A percentile compares a stretch with the other conserved stretches of the same genome.
phyloP scores from a whole-genome alignment of 2,113 vertebrate species.

The Callocephalon fimbriatum region DNA sequence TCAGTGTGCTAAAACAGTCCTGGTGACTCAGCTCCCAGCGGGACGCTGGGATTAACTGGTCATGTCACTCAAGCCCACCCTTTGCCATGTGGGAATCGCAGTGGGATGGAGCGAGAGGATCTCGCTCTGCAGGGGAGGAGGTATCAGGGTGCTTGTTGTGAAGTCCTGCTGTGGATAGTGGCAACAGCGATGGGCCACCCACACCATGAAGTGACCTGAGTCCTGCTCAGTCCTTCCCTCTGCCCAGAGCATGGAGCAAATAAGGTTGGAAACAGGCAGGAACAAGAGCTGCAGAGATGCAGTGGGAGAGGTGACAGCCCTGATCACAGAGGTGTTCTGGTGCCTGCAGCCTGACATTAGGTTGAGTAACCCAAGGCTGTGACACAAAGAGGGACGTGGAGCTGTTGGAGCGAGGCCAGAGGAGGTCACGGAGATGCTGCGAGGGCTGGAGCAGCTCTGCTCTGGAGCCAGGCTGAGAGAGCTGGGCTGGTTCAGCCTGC shows the following conservation, averaged over 20 bases:
- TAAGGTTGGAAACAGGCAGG: background rate
- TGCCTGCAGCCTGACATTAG: rapidly evolving
- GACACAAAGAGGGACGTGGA: background rate
- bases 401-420: background rate
- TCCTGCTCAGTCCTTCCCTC: background rate
- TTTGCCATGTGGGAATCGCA: background rate
- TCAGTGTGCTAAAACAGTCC: background rate
- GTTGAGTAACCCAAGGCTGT: background rate
- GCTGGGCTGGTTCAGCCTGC: too few relatives aligned
- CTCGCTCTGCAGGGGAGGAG: background rate
- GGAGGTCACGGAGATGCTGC: background rate
- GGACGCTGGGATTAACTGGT: background rate
- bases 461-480: background rate
- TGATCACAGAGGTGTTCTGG: too few relatives aligned
- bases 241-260: background rate
- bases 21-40: constrained; percentile 23
- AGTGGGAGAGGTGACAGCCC: background rate
- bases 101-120: background rate
- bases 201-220: rapidly evolving
- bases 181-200: rapidly evolving
- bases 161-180: rapidly evolving
- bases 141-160: background rate
- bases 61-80: background rate
- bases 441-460: background rate
- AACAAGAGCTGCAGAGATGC: background rate